A percentile compares a stretch with the other conserved stretches of the same genome.
These are phyloP conservation scores for Tipula lateralis DNA, from an alignment of 2,888 invertebrate species.

Conservation along the genomic window DNA sequence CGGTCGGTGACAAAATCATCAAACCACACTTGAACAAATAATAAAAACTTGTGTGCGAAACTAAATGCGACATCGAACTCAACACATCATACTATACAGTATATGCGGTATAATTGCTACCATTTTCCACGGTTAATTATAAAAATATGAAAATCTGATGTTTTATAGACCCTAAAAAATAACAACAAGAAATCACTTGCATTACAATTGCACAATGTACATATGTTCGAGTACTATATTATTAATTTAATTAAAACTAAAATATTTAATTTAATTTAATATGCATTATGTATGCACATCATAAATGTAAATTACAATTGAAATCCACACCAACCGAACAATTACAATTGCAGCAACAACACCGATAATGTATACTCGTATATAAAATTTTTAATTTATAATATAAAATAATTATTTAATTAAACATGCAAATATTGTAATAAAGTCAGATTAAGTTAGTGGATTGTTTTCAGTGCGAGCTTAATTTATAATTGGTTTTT, in stretches of 20 bases:
- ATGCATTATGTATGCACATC: background rate
- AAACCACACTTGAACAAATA: background rate
- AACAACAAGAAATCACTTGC: background rate
- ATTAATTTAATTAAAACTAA: conserved; percentile 24
- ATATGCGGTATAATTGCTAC: background rate
- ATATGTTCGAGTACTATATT: background rate
- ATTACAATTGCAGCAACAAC: too few relatives aligned
- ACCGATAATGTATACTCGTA: background rate
- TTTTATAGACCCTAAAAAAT: background rate
- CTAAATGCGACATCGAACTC: background rate
- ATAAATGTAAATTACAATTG: background rate
- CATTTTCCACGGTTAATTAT: background rate
- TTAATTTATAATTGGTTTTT: too few relatives aligned
- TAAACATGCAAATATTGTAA: conserved; percentile 14
- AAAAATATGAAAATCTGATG: background rate
- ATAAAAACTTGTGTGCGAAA: background rate
- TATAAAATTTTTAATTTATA: background rate
- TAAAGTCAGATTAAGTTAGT: background rate
- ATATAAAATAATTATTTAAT: background rate
- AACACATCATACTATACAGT: background rate
- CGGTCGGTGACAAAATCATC: background rate
- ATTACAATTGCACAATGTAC: background rate
- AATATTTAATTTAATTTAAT: background rate
- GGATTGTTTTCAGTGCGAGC: background rate
- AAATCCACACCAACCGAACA: background rate